These are phyloP conservation scores for Epizoanthus scotinus DNA, from an alignment of 92 coral and sea anemone species.

Conservation along the genomic window DNA sequence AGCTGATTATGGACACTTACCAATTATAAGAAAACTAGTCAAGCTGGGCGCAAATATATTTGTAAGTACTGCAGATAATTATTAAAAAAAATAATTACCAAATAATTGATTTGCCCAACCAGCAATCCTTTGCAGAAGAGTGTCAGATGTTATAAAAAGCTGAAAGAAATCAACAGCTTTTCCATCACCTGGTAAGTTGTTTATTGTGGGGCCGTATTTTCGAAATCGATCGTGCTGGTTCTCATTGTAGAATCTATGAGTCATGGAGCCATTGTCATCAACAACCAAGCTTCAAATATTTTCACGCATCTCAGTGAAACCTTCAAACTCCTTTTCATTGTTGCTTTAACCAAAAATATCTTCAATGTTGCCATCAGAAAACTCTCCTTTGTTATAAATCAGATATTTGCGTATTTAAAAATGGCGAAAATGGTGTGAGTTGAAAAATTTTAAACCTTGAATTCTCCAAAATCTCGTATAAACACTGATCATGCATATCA, in stretches of 20 bases:
- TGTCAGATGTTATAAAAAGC: constrained; percentile 34
- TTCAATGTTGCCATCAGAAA: constrained; percentile 40
- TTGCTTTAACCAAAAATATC: constrained; percentile 32
- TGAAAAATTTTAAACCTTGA: not conserved
- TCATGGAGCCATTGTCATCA: constrained; percentile 28
- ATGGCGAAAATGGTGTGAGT: too few relatives aligned
- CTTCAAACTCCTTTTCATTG: not conserved
- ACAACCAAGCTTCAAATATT: constrained; percentile 10
- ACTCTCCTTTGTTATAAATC: not conserved
- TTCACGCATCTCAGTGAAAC: constrained; percentile 23
- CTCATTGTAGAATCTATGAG: constrained; percentile 11
- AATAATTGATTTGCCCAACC: not conserved
- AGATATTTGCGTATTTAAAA: too few relatives aligned
- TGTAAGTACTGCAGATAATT: not conserved
- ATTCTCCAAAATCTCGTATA: too few relatives aligned
- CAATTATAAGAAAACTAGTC: constrained; percentile 29
- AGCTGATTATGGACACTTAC: constrained; percentile 28
- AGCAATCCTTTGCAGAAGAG: constrained; percentile 3
- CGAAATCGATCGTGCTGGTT: constrained; percentile 27
- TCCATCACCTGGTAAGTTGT: constrained; percentile 36
- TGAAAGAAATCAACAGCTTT: constrained; percentile 31
- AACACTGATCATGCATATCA: too few relatives aligned
- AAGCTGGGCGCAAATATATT: constrained; percentile 30
- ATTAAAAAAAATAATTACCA: too few relatives aligned
- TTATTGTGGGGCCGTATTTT: constrained; percentile 40